Conservation (phyloP, 2,113 vertebrate genomes). For the Tragulus kanchil region DNA sequence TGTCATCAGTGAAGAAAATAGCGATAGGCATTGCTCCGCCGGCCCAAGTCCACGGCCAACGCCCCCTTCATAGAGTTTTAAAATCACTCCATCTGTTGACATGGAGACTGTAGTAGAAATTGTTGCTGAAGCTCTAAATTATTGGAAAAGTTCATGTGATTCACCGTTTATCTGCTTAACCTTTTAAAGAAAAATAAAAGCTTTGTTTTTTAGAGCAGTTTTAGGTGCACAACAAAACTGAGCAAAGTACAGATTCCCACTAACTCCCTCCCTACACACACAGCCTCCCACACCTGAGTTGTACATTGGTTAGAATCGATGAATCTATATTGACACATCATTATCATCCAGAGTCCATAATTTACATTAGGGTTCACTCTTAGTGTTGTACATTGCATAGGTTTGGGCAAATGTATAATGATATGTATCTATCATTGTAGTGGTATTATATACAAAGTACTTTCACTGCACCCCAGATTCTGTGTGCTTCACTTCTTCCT, state of each 20-base stretch:
- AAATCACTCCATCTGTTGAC: not conserved
- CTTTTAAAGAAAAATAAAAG: not conserved
- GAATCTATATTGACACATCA: not conserved
- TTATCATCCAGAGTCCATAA: not conserved
- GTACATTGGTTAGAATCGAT: not conserved
- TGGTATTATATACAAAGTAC: not conserved
- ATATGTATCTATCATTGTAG: not conserved
- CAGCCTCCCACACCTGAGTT: not conserved
- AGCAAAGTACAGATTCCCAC: not conserved
- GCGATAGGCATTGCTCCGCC: too few relatives aligned
- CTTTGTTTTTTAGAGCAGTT: not conserved
- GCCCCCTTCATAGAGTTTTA: not conserved
- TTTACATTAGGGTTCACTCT: not conserved
- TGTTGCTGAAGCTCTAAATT: not conserved
- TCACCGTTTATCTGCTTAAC: not conserved
- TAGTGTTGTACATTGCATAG: not conserved
- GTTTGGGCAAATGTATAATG: not conserved
- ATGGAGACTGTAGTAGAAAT: not conserved
- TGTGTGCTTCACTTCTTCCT: not conserved
- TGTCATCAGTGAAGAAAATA: too few relatives aligned
- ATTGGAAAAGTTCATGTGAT: not conserved
- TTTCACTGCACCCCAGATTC: not conserved
- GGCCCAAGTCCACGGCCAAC: too few relatives aligned
- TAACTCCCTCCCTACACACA: too few relatives aligned
- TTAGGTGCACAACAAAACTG: slow-evolving; percentile 15